A percentile compares a stretch with the other conserved stretches of the same genome.
Evolutionary conservation across 2,888 invertebrate species (phyloP).

Genomic region (Iselma pallidipennis): DNA sequence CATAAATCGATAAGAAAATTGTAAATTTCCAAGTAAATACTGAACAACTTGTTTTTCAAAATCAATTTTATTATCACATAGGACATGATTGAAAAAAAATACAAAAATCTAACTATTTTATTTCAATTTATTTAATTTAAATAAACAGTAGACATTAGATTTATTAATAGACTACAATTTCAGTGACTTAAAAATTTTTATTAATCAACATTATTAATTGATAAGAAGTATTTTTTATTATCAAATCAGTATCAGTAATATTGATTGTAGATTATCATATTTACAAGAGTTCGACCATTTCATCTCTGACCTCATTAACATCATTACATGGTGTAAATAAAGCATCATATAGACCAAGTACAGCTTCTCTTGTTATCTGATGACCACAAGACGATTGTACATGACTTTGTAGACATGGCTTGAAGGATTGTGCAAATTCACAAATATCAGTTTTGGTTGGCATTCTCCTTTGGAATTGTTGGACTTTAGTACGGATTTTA

Average conservation of each 20-base stretch:
- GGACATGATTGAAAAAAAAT: too few species aligned
- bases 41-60: too few species aligned
- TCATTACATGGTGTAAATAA: slow-evolving; percentile 4
- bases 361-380: slow-evolving; percentile 19
- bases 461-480: slow-evolving; percentile 13
- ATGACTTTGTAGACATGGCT: slow-evolving; percentile 23
- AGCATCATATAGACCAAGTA: slow-evolving; percentile 25
- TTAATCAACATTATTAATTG: neutral
- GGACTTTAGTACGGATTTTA: slow-evolving; percentile 14
- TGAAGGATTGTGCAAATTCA: slow-evolving; percentile 15
- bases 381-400: slow-evolving; percentile 23
- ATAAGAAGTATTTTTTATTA: neutral
- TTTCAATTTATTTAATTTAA: neutral
- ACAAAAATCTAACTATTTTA: too few species aligned
- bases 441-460: slow-evolving; percentile 21
- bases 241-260: neutral
- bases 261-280: neutral
- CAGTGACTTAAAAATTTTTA: too few species aligned
- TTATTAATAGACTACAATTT: neutral
- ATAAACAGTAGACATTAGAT: neutral
- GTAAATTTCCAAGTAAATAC: too few species aligned
- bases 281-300: neutral
- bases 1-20: too few species aligned
- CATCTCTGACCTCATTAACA: neutral
- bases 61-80: too few species aligned